Evolutionary conservation across 2,888 invertebrate genomes (phyloP).

Genomic region (Drosophila mettleri): DNA sequence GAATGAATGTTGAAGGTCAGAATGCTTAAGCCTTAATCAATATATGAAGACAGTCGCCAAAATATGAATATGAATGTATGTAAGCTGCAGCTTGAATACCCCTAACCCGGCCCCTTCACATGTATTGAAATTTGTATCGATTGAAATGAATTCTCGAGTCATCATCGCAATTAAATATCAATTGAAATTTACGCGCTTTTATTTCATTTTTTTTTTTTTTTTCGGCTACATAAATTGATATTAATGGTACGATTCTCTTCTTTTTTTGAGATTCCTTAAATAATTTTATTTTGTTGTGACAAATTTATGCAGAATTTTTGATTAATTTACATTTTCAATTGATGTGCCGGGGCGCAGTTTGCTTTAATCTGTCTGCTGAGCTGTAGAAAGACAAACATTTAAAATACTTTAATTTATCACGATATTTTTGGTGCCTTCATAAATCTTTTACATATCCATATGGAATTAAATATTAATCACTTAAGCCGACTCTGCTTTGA

Average conservation of each 20-base stretch:
- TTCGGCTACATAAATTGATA: conserved; percentile 62
- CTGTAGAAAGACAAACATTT: not conserved
- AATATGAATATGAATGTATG: conserved; percentile 14
- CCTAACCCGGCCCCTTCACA: not conserved
- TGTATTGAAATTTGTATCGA: conserved; percentile 72
- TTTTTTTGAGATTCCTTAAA: conserved; percentile 37
- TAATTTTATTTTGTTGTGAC: conserved; percentile 65
- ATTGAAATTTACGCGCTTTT: conserved; percentile 66
- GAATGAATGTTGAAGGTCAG: conserved; percentile 80
- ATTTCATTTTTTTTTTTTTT: conserved; percentile 36
- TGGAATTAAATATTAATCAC: not conserved
- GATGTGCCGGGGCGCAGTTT: conserved; percentile 20
- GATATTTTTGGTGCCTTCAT: not conserved
- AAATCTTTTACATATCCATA: too few relatives aligned
- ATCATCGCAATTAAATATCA: conserved; percentile 75
- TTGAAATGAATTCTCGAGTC: conserved; percentile 67
- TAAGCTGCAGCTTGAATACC: conserved; percentile 8
- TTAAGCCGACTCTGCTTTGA: not conserved
- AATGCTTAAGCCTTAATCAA: conserved; percentile 79
- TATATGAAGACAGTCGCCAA: conserved; percentile 60
- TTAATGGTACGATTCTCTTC: conserved; percentile 52
- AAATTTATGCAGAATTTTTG: conserved; percentile 63
- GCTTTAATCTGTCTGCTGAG: conserved; percentile 1
- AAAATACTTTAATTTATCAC: not conserved
- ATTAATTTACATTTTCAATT: conserved; percentile 62